These are phyloP conservation scores for Sciaenops ocellatus DNA, from an alignment of 2,797 vertebrate species.

Conservation along the genomic window DNA sequence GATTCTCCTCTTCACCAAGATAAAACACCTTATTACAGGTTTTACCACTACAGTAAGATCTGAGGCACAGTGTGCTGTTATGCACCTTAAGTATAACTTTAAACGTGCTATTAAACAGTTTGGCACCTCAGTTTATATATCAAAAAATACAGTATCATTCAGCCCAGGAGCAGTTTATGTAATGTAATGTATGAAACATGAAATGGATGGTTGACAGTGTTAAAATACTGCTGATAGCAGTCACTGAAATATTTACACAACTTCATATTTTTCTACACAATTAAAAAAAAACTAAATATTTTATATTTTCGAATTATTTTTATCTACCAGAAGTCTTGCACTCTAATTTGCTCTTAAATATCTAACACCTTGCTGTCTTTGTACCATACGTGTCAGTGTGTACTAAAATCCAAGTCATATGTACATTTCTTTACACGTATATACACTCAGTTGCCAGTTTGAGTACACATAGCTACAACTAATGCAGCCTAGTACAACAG, in stretches of 20 bases:
- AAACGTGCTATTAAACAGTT: constrained; percentile 7
- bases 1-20: constrained; percentile 3
- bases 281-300: background rate
- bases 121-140: constrained; percentile 21
- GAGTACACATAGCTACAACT: background rate
- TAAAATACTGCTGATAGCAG: background rate
- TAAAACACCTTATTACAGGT: background rate
- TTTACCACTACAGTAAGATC: background rate
- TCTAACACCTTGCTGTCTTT: background rate
- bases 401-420: constrained; percentile 12
- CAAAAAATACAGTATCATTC: constrained; percentile 3
- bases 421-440: constrained; percentile 7
- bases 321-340: constrained; percentile 29
- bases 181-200: background rate
- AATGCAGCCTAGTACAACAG: background rate
- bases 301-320: no score
- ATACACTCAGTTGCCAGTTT: background rate
- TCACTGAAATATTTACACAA: constrained; percentile 35
- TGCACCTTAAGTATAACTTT: no score
- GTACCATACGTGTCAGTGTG: constrained; percentile 23
- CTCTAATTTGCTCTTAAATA: constrained; percentile 26
- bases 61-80: background rate
- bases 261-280: background rate
- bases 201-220: constrained; percentile 14
- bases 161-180: background rate